Conservation (phyloP, 2,113 vertebrate genomes). For the Tor tambroides region DNA sequence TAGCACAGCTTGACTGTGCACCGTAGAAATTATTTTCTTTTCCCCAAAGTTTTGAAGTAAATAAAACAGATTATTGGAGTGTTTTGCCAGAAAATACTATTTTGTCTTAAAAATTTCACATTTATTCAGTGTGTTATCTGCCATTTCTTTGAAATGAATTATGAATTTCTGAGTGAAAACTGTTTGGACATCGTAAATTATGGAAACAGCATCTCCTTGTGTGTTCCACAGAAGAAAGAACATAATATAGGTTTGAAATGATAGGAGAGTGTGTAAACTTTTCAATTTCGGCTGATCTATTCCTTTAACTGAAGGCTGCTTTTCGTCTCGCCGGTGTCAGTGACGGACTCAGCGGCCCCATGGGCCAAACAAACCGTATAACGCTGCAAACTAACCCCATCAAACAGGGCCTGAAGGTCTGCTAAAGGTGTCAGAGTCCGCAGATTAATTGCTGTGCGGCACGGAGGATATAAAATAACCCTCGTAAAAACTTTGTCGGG, state of each 20-base stretch:
- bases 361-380: constrained; percentile 61
- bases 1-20: too few species aligned
- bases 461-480: constrained; percentile 63
- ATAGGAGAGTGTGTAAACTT: neutral
- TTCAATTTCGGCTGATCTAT: neutral
- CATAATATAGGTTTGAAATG: neutral
- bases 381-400: constrained; percentile 59
- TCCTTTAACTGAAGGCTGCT: constrained; percentile 8
- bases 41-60: too few species aligned
- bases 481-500: constrained; percentile 55
- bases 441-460: constrained; percentile 73
- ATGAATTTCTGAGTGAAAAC: neutral
- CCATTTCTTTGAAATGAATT: neutral
- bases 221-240: neutral
- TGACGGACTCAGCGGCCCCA: constrained; percentile 55
- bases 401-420: constrained; percentile 70
- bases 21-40: too few species aligned
- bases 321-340: neutral
- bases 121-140: neutral
- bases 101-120: neutral
- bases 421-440: constrained; percentile 74
- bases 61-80: too few species aligned
- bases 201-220: neutral
- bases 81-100: neutral
- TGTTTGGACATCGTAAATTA: too few species aligned